Base-by-base conservation (phyloP, 2,113 vertebrate genomes). In the Phycodurus eques region DNA sequence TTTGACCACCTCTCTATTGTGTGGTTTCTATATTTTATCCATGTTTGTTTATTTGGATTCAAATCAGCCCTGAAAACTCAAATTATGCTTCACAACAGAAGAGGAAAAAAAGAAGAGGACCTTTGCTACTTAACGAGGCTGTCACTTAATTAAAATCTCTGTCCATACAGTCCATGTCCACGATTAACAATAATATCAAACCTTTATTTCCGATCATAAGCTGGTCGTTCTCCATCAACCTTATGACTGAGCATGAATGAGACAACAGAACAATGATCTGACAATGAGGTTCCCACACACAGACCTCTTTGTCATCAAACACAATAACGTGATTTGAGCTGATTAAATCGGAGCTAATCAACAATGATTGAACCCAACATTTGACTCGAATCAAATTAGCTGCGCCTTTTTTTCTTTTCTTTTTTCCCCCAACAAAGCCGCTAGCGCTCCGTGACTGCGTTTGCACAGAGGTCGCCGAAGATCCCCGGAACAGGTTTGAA, bases 281-380 rank as follows among this genome's bases (percentile, higher is more conserved):
- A 88, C 85, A 91, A 92, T 92, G 90, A 92, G 85, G 74, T 85
- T 71, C 76, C 83, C 31, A 72, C 86, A 84, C 78, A 84, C 78
- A 89, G 87, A 83, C 78, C 82, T 80, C 88, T 92, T 91, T 92
- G 89, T 93, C 89, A 88, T 91, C 89, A 80, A 86, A 86, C 84
- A 92, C 88, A 92, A 92, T 92, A 89, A 93, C 87, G 74, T 63
- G 51, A 92, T 92, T 92, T 90, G 63, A 88, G 84, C 90, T 92
- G 86, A 93, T 93, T 92, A 92, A 90, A 90, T 89, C 88, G 76
- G 67, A 85, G 84, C 88, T 90, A 88, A 92, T 89, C 88, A 90
- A 86, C 88, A 85, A 83, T 86, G 86, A 89, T 89, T 85, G 89
- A 92, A 83, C 84, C 79, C 82, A 80, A 80, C 84, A 82, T 91